Evolutionary conservation across 2,113 vertebrate genomes (phyloP).

Genomic region (Chamaea fasciata): DNA sequence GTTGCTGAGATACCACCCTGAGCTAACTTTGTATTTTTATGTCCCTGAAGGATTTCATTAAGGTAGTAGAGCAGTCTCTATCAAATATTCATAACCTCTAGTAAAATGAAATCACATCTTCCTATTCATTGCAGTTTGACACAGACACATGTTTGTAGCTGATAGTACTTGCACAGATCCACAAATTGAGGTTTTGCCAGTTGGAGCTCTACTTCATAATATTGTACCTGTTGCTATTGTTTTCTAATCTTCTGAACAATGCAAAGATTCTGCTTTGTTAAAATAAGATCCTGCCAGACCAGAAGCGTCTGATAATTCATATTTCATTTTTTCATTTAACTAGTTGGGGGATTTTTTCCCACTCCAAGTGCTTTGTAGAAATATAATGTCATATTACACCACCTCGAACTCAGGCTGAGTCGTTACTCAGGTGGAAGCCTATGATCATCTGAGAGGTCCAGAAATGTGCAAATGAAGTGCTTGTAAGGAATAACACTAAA

Average conservation of each 20-base stretch:
- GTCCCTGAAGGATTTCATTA: neutral
- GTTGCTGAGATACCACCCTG: neutral
- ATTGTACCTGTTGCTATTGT: neutral
- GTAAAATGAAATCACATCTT: neutral
- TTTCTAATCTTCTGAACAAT: neutral
- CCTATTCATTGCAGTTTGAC: neutral
- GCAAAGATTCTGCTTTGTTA: neutral
- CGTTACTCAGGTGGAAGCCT: neutral
- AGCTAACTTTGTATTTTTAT: neutral
- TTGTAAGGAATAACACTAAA: neutral
- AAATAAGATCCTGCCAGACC: neutral
- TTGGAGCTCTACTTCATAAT: neutral
- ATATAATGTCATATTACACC: neutral
- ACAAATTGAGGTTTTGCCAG: neutral
- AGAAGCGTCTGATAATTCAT: neutral
- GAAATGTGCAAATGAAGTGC: neutral
- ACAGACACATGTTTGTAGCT: neutral
- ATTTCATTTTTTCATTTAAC: neutral
- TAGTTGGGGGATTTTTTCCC: neutral
- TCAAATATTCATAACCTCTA: neutral
- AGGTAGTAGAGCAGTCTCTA: neutral
- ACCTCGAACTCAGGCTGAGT: neutral
- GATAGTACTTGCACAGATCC: neutral
- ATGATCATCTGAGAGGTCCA: neutral
- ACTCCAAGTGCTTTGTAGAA: neutral